Percentiles rank a stretch among this genome's conserved stretches.
Evolutionary conservation across 2,797 vertebrate species (phyloP).

Genomic region (Austrolebias charrua): DNA sequence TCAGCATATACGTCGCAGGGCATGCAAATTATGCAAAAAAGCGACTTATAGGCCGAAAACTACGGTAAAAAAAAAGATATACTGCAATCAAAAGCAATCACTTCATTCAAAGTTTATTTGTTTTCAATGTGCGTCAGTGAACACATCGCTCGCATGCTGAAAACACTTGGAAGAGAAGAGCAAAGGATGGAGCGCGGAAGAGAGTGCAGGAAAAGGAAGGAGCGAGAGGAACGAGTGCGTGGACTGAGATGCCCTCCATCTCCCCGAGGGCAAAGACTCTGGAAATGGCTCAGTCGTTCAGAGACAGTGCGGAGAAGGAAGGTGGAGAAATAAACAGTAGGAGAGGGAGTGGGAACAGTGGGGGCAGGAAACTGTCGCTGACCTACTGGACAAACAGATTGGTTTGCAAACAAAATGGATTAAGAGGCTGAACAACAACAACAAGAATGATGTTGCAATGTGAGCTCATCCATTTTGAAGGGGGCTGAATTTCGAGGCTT

Average conservation of each 20-base stretch:
- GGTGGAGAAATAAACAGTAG: constrained; percentile 50
- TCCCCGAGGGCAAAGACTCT: constrained; percentile 65
- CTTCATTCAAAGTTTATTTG: neutral
- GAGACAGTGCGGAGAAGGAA: constrained; percentile 52
- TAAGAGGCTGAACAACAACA: constrained; percentile 68
- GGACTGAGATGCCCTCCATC: constrained; percentile 69
- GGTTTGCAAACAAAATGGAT: constrained; percentile 76
- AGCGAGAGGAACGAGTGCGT: constrained; percentile 30
- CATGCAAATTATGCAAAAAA: too few relatives aligned
- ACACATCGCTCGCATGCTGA: neutral
- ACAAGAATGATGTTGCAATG: constrained; percentile 68
- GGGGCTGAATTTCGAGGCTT: constrained; percentile 64
- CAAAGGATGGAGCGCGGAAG: constrained; percentile 22
- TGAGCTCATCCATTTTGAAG: constrained; percentile 73
- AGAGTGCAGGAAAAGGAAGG: constrained; percentile 24
- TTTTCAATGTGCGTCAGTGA: neutral
- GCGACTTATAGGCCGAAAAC: too few relatives aligned
- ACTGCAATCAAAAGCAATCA: too few relatives aligned
- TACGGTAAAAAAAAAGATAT: too few relatives aligned
- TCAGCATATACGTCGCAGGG: too few relatives aligned
- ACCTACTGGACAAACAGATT: constrained; percentile 79
- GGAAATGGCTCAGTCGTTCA: constrained; percentile 68
- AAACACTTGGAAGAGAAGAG: constrained; percentile 1
- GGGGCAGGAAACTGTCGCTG: constrained; percentile 65
- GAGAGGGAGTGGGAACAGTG: constrained; percentile 45